phyloP scores from a whole-genome alignment of 2,113 vertebrate species.

The Hydropotes inermis region DNA sequence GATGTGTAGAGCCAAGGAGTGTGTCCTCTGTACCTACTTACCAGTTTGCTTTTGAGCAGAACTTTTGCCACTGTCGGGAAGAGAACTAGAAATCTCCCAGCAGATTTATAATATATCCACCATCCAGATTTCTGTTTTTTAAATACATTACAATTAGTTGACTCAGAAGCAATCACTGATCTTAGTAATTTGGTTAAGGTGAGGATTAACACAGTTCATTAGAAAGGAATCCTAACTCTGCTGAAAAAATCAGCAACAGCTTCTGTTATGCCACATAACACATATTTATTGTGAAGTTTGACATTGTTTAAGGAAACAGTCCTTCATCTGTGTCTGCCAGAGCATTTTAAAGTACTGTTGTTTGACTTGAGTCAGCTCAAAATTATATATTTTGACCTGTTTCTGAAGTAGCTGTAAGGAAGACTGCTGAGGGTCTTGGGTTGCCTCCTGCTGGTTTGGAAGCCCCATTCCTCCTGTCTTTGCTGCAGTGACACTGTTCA shows the following conservation, averaged over 20 bases:
- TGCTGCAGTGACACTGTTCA: neutral
- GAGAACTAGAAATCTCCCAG: neutral
- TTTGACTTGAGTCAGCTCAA: neutral
- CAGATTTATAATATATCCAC: neutral
- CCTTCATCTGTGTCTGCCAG: neutral
- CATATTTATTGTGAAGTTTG: neutral
- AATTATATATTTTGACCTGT: neutral
- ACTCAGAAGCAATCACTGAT: neutral
- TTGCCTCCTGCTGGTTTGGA: neutral
- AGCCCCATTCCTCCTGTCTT: neutral
- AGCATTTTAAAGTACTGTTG: neutral
- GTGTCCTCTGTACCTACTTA: neutral
- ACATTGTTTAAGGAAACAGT: neutral
- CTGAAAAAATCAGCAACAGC: conserved; percentile 22
- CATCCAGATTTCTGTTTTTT: neutral
- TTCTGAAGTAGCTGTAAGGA: neutral
- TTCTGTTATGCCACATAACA: neutral
- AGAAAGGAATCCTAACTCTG: conserved; percentile 25
- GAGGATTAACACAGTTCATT: neutral
- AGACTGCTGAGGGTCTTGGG: neutral
- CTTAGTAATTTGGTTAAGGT: conserved; percentile 14
- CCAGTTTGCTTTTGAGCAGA: neutral
- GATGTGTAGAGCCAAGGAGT: neutral
- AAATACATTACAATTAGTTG: neutral
- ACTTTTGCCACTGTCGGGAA: neutral